Conservation (phyloP, 53 echinoderm and acorn worm genomes). For the Temnopleurus reevesii region DNA sequence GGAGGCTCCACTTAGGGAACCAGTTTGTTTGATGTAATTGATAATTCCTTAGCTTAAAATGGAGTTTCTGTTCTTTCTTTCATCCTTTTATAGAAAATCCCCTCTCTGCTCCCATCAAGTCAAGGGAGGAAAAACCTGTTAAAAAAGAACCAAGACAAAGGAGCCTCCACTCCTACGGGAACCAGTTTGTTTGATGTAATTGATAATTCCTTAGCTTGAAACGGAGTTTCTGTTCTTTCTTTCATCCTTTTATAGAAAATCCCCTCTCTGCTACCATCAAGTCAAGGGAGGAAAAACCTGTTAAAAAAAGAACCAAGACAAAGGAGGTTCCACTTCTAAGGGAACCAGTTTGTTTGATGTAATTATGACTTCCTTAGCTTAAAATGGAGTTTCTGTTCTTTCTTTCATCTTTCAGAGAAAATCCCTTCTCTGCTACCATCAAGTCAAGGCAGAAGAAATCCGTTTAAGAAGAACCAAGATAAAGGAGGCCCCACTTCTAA, state of each 20-base stretch:
- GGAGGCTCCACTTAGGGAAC: slow-evolving; percentile 57
- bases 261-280: background rate
- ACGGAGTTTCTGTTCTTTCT: background rate
- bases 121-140: slow-evolving; percentile 85
- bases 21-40: slow-evolving; percentile 92
- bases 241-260: background rate
- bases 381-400: background rate
- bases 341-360: slow-evolving; percentile 91
- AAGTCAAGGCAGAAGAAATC: slow-evolving; percentile 82
- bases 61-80: no score
- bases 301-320: slow-evolving; percentile 71
- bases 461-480: slow-evolving; percentile 74
- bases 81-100: no score
- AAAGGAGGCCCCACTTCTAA: slow-evolving; percentile 1
- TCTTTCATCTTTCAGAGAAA: slow-evolving; percentile 18
- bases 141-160: slow-evolving; percentile 60
- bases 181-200: slow-evolving; percentile 90
- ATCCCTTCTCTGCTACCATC: slow-evolving; percentile 75
- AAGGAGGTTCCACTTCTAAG: slow-evolving; percentile 12
- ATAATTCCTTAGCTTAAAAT: no score
- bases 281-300: slow-evolving; percentile 77
- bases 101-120: background rate
- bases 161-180: slow-evolving; percentile 61
- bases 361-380: background rate
- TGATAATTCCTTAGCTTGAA: no score